Conservation (phyloP, 2,888 invertebrate genomes). For the Harpagoxenus sublaevis region DNA sequence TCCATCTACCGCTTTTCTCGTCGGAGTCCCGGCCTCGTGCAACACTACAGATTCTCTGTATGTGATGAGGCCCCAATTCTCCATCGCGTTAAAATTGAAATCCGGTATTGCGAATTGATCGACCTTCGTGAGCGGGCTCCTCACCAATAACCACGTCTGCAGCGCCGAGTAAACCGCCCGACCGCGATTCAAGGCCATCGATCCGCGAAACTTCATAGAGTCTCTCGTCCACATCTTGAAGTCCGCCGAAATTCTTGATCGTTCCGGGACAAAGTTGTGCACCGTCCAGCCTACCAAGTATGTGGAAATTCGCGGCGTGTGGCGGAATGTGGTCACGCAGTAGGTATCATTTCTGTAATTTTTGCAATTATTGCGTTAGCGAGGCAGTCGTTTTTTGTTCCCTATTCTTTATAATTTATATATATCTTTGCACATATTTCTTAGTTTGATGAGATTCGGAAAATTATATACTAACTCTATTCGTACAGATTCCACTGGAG, state of each 20-base stretch:
- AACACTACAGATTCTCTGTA: constrained; percentile 87
- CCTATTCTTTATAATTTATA: too few species aligned
- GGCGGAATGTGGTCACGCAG: constrained; percentile 61
- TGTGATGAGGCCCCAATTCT: constrained; percentile 96
- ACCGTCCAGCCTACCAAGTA: constrained; percentile 80
- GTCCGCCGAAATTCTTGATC: constrained; percentile 13
- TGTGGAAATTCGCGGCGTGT: constrained; percentile 80
- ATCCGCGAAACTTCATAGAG: constrained; percentile 64
- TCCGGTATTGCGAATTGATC: constrained; percentile 95
- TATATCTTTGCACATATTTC: neutral
- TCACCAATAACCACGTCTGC: constrained; percentile 65
- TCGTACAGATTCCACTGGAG: constrained; percentile 24
- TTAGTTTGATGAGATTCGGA: neutral
- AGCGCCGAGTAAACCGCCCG: constrained; percentile 71
- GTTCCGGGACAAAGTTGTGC: constrained; percentile 71
- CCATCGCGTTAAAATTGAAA: constrained; percentile 95
- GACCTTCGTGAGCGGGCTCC: constrained; percentile 88
- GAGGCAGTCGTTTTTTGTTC: neutral
- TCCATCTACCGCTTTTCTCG: constrained; percentile 57
- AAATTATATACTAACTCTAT: neutral
- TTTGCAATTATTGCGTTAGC: neutral
- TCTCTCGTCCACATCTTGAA: constrained; percentile 75
- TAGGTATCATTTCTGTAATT: constrained; percentile 52
- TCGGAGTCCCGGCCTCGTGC: constrained; percentile 60
- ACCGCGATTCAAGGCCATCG: constrained; percentile 66